Conservation (phyloP, 2,888 invertebrate species). For the Tupiocoris notatus region DNA sequence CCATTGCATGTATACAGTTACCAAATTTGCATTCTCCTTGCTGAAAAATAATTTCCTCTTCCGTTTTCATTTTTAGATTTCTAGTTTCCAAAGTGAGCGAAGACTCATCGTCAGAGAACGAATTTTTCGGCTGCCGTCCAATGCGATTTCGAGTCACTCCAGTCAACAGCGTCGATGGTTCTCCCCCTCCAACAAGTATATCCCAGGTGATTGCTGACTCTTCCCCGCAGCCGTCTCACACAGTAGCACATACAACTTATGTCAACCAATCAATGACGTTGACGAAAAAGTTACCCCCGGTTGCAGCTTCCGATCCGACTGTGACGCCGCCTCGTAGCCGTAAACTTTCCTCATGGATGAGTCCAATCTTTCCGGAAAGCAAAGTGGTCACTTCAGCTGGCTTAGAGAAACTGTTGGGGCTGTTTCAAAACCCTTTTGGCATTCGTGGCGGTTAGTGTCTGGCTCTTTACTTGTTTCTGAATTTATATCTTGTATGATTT, state of each 20-base stretch:
- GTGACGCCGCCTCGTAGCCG: slow-evolving; percentile 43
- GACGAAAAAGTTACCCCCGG: slow-evolving; percentile 21
- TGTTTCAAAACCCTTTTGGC: slow-evolving; percentile 46
- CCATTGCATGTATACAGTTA: no score
- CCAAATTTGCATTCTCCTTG: no score
- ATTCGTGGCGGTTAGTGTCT: slow-evolving; percentile 36
- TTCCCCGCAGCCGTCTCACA: neutral
- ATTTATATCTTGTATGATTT: neutral
- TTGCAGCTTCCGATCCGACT: slow-evolving; percentile 4
- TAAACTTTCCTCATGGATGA: slow-evolving; percentile 47
- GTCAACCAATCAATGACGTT: slow-evolving; percentile 16
- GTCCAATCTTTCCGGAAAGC: slow-evolving; percentile 36
- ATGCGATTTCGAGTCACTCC: slow-evolving; percentile 55
- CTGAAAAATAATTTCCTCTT: neutral
- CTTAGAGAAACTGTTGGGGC: slow-evolving; percentile 46
- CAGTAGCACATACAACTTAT: neutral
- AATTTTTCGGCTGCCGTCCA: slow-evolving; percentile 55
- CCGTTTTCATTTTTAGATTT: slow-evolving; percentile 53
- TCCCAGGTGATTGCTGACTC: slow-evolving; percentile 7
- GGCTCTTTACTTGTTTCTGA: neutral
- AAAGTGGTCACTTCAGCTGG: slow-evolving; percentile 44
- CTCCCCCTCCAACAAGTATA: slow-evolving; percentile 10
- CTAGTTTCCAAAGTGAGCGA: slow-evolving; percentile 57
- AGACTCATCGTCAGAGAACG: slow-evolving; percentile 53
- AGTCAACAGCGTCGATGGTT: slow-evolving; percentile 48